A percentile compares a stretch with the other conserved stretches of the same genome.
Evolutionary conservation across 2,888 invertebrate species (phyloP).

Genomic region (Leucophenga montana): DNA sequence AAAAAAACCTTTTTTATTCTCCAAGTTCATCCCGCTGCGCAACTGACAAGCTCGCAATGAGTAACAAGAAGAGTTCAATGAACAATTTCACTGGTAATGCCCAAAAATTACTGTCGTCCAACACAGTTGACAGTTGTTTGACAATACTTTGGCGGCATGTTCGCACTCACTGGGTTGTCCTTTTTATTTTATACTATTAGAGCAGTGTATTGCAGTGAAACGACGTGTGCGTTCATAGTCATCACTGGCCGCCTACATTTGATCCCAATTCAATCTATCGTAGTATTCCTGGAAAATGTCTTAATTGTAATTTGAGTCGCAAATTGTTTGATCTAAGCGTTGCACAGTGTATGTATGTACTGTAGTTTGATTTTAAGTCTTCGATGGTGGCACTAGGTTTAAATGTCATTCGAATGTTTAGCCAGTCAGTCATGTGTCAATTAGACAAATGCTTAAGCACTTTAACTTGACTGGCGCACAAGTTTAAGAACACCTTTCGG

Average conservation of each 20-base stretch:
- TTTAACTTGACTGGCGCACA: slow-evolving; percentile 26
- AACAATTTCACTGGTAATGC: slow-evolving; percentile 4
- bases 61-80: slow-evolving; percentile 21
- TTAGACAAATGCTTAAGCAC: slow-evolving; percentile 38
- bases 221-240: slow-evolving; percentile 33
- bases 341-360: neutral
- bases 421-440: slow-evolving; percentile 45
- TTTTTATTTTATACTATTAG: neutral
- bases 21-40: slow-evolving; percentile 33
- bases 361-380: neutral
- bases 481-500: neutral
- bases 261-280: slow-evolving; percentile 8
- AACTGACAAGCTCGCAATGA: too few species aligned
- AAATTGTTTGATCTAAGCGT: neutral
- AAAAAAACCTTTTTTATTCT: neutral
- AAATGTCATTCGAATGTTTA: neutral
- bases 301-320: slow-evolving; percentile 23
- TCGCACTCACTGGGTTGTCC: slow-evolving; percentile 26
- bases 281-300: slow-evolving; percentile 27
- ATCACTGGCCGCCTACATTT: slow-evolving; percentile 18
- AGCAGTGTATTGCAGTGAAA: too few species aligned
- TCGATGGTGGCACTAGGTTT: neutral
- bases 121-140: slow-evolving; percentile 30
- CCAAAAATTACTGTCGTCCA: slow-evolving; percentile 29
- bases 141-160: slow-evolving; percentile 37